Conservation (phyloP, 1,140 invertebrate species). For the Diploscapter pachys region DNA sequence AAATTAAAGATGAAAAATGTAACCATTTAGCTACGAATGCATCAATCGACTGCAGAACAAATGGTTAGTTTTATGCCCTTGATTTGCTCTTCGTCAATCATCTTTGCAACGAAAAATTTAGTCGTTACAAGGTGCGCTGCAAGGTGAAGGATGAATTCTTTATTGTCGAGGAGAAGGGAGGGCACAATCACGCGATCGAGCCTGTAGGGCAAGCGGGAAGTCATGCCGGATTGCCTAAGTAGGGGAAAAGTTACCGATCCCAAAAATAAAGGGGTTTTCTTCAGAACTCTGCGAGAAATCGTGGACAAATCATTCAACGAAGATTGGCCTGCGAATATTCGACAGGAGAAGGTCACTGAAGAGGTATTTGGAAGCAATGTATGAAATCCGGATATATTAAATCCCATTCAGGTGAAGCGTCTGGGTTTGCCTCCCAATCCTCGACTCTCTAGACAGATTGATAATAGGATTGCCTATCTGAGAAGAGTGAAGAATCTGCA, state of each 20-base stretch:
- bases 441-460: conserved; percentile 24
- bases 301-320: conserved; percentile 26
- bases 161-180: conserved; percentile 32
- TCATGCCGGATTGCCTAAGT: conserved; percentile 30
- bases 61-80: neutral
- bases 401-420: conserved; percentile 8
- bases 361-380: neutral
- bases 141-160: conserved; percentile 24
- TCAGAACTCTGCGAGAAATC: conserved; percentile 20
- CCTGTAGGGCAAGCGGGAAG: conserved; percentile 26
- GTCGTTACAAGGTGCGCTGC: conserved; percentile 22
- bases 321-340: conserved; percentile 1
- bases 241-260: no score
- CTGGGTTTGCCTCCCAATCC: conserved; percentile 27
- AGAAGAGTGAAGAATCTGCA: conserved; percentile 29
- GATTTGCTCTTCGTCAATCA: no score
- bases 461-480: conserved; percentile 28
- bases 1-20: neutral
- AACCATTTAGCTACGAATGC: conserved; percentile 21
- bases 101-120: no score
- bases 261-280: no score
- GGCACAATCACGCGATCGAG: conserved; percentile 29
- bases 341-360: conserved; percentile 18
- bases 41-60: conserved; percentile 25
- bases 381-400: neutral